A percentile compares a stretch with the other conserved stretches of the same genome.
Evolutionary conservation across 2,888 invertebrate genomes (phyloP).

Genomic region (Galeopsomyia nigrocyanea): DNA sequence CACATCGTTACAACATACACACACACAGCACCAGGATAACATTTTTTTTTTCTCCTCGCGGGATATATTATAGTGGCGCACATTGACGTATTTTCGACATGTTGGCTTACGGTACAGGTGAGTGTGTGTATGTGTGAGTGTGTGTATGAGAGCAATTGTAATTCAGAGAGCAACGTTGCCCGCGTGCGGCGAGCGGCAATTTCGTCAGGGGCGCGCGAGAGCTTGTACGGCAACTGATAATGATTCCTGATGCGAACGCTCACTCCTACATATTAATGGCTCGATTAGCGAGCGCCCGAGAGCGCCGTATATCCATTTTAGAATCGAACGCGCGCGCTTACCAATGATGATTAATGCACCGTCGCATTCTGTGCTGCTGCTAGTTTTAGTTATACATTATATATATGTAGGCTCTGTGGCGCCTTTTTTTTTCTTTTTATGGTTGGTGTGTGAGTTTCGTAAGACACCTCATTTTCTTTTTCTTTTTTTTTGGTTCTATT

Average conservation of each 20-base stretch:
- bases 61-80: too few relatives aligned
- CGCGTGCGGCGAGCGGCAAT: slow-evolving; percentile 55
- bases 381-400: too few relatives aligned
- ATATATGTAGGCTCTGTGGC: too few relatives aligned
- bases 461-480: too few relatives aligned
- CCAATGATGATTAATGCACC: slow-evolving; percentile 16
- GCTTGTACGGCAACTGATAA: slow-evolving; percentile 55
- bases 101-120: neutral
- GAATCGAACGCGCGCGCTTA: neutral
- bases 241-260: slow-evolving; percentile 58
- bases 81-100: too few relatives aligned
- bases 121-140: neutral
- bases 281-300: slow-evolving; percentile 52
- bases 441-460: too few relatives aligned
- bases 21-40: neutral
- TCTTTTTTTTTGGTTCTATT: too few relatives aligned
- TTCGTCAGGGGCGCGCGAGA: slow-evolving; percentile 49
- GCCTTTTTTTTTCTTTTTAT: too few relatives aligned
- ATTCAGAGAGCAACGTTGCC: slow-evolving; percentile 53
- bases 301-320: slow-evolving; percentile 15
- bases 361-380: slow-evolving; percentile 7
- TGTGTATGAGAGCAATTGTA: slow-evolving; percentile 50
- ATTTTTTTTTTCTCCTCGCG: too few relatives aligned
- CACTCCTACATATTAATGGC: slow-evolving; percentile 62
- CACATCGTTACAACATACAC: slow-evolving; percentile 9